Percentiles rank a stretch among this genome's conserved stretches.
These are phyloP conservation scores for Laterallus jamaicensis DNA, from an alignment of 2,113 vertebrate species.

Conservation along the genomic window DNA sequence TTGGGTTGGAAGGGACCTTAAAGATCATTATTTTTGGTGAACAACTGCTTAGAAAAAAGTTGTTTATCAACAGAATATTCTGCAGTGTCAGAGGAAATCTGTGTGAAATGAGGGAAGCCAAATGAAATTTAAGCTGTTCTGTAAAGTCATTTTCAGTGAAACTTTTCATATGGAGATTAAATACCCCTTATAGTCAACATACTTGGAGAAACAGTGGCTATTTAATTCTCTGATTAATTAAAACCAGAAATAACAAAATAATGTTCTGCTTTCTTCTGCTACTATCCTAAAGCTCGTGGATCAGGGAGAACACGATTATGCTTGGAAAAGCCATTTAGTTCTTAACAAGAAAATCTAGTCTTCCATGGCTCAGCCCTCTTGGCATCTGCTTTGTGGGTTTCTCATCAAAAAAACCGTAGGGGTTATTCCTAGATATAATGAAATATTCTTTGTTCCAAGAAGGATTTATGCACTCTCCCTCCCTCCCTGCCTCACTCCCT, in stretches of 20 bases:
- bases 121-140: neutral
- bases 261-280: neutral
- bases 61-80: neutral
- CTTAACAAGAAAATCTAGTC: neutral
- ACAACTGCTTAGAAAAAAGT: neutral
- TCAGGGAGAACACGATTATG: neutral
- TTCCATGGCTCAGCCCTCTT: neutral
- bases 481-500: neutral
- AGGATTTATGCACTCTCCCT: neutral
- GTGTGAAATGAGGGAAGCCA: neutral
- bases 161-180: neutral
- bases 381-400: slow-evolving; percentile 23
- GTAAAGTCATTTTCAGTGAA: neutral
- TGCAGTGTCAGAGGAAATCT: neutral
- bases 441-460: neutral
- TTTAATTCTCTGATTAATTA: slow-evolving; percentile 41
- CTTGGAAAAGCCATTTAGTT: slow-evolving; percentile 19
- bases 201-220: neutral
- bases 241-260: slow-evolving; percentile 10
- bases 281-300: neutral
- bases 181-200: neutral
- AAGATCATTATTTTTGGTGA: neutral
- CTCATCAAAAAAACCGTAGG: slow-evolving; percentile 15
- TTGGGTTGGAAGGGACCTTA: too few relatives aligned
- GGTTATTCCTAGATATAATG: slow-evolving; percentile 32